Evolutionary conservation across 2,113 vertebrate genomes (phyloP), one percentile per base, ranked within the genome.

Genomic region (Struthio camelus): DNA sequence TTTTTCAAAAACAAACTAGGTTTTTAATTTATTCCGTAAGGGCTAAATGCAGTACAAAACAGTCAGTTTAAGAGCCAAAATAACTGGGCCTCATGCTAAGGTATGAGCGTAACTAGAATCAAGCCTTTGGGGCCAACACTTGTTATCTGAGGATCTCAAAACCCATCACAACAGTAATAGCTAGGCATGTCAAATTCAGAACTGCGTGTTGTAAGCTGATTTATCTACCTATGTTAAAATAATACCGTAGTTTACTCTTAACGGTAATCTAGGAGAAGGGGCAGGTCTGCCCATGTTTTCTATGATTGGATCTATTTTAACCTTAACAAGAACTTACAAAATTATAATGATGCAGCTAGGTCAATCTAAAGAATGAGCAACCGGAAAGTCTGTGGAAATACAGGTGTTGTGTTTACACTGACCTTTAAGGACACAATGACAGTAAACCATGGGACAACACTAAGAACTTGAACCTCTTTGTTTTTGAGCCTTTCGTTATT

Each of bases 401-500:
- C 62, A 46, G 32, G 27, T 88, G 34, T 44, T 95, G 53, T 89
- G 66, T 69, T 82, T 83, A 42, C 58, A 87, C 38, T 86, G 89
- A 64, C 89, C 80, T 94, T 96, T 93, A 93, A 94, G 85, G 88
- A 89, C 66, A 34, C 34, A 46, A 51, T 30, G 17, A 59, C 79
- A 81, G 20, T 42, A 76, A 83, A 85, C 85, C 67, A 81, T n/a
- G 80, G 67, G 88, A 87, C 93, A 94, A 51, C 69, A 94, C 70
- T 87, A 46, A 61, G 20, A 66, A 59, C 76, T 97, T 94, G 97
- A 97, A 98, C 98, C 97, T 98, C 91, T 80, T 97, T 96, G 98
- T 98, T 98, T 98, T 98, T 98, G 86, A 90, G 32, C 69, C 51
- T 80, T 97, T 94, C 85, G 94, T 94, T 94, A 54, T 67, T 54